These are phyloP conservation scores for Grapholita molesta DNA, from an alignment of 1,140 invertebrate species.

Conservation along the genomic window DNA sequence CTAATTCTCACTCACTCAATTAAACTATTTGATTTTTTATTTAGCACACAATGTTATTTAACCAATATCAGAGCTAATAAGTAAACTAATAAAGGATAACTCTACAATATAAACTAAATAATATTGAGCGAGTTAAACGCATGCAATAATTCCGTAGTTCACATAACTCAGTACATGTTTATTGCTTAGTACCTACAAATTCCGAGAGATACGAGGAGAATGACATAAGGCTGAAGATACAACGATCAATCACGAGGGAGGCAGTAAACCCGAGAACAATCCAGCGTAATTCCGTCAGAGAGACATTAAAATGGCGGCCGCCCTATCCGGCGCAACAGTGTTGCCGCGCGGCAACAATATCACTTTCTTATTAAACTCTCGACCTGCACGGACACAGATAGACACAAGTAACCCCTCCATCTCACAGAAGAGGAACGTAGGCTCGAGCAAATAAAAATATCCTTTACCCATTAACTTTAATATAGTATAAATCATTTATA, in stretches of 20 bases:
- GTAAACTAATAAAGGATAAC: not conserved
- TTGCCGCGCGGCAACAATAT: conserved; percentile 43
- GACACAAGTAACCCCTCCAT: not conserved
- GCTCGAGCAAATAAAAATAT: not conserved
- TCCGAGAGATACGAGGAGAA: conserved; percentile 64
- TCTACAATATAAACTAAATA: not conserved
- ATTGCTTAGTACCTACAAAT: conserved; percentile 65
- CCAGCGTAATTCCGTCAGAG: conserved; percentile 75
- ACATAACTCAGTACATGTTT: conserved; percentile 71
- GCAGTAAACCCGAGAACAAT: conserved; percentile 76
- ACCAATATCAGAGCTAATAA: too few relatives aligned
- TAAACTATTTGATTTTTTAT: too few relatives aligned
- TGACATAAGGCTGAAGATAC: conserved; percentile 74
- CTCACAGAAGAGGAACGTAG: not conserved
- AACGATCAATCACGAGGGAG: conserved; percentile 71
- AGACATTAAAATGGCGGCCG: conserved; percentile 74
- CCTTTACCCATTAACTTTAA: conserved; percentile 39
- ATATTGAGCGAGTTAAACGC: not conserved
- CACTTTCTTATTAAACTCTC: conserved; percentile 60
- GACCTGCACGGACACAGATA: not conserved
- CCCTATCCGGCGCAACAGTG: conserved; percentile 76
- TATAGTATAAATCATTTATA: conserved; percentile 67
- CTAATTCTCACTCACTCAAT: too few relatives aligned
- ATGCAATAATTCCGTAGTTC: not conserved
- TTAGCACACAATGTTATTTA: too few relatives aligned